phyloP scores from a whole-genome alignment of 2,113 vertebrate species.

The Coryphaenoides rupestris region DNA sequence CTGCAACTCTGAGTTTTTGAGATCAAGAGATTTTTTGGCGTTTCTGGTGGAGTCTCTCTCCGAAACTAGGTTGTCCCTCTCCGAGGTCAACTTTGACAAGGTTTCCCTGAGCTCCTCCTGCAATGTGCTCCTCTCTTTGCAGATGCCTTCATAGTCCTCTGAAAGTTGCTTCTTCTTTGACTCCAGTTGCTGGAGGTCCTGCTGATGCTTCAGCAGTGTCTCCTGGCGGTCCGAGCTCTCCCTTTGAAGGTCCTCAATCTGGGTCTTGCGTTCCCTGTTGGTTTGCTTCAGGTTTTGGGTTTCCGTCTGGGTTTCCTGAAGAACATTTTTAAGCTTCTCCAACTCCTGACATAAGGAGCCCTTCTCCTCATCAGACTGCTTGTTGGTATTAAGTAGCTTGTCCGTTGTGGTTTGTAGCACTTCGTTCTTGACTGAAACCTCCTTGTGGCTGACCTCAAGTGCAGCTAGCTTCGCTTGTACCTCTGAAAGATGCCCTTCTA shows the following conservation, averaged over 20 bases:
- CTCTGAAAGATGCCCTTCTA: constrained; percentile 75
- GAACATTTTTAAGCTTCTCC: constrained; percentile 50
- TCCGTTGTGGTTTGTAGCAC: constrained; percentile 71
- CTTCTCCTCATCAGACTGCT: constrained; percentile 62
- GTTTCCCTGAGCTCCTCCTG: constrained; percentile 75
- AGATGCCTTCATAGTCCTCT: constrained; percentile 71
- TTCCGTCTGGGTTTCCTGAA: constrained; percentile 68
- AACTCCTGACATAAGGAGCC: constrained; percentile 64
- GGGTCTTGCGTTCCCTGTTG: constrained; percentile 45
- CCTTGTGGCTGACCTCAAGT: constrained; percentile 69
- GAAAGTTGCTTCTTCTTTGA: constrained; percentile 64
- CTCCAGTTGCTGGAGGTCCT: constrained; percentile 64
- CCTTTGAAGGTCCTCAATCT: constrained; percentile 70
- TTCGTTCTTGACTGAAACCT: constrained; percentile 70
- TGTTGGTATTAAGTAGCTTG: constrained; percentile 62
- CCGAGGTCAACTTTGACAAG: constrained; percentile 68
- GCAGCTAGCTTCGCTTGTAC: constrained; percentile 66
- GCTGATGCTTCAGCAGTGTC: constrained; percentile 52
- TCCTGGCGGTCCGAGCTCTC: constrained; percentile 51
- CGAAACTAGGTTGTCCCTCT: constrained; percentile 66
- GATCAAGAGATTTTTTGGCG: constrained; percentile 70
- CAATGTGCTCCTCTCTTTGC: constrained; percentile 73
- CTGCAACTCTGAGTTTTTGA: constrained; percentile 71
- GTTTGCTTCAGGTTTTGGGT: constrained; percentile 63
- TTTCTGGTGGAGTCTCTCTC: constrained; percentile 69